Percentiles rank a stretch among this genome's conserved stretches.
Evolutionary conservation across 2,113 vertebrate genomes (phyloP).

Genomic region (Cebus imitator): DNA sequence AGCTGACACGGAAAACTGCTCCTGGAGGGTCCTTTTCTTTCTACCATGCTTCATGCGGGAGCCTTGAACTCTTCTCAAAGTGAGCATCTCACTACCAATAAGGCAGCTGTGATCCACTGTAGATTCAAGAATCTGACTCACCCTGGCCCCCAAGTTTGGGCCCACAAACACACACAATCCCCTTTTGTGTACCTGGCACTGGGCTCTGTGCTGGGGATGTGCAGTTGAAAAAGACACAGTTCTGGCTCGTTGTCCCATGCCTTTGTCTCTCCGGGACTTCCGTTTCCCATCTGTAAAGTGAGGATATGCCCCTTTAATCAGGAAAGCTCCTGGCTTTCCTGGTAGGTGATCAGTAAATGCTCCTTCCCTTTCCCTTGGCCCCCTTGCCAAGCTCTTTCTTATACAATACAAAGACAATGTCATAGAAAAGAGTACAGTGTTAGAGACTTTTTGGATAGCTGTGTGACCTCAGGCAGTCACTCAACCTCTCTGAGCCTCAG

Average conservation of each 20-base stretch:
- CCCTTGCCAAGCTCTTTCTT: background rate
- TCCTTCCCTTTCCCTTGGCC: background rate
- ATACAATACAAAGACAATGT: too few relatives aligned
- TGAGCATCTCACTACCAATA: background rate
- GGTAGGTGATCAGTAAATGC: background rate
- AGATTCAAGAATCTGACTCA: background rate
- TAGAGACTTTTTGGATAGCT: background rate
- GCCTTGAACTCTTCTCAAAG: background rate
- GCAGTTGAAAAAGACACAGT: background rate
- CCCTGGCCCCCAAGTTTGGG: background rate
- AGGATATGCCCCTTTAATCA: background rate
- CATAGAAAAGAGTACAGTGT: background rate
- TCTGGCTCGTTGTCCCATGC: background rate
- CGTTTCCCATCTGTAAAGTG: background rate
- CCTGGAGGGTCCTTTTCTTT: background rate
- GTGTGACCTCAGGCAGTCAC: background rate
- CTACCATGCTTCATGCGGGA: background rate
- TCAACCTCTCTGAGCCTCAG: background rate
- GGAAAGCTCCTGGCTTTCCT: background rate
- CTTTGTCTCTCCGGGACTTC: background rate
- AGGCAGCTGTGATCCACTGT: background rate
- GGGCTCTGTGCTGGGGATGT: background rate
- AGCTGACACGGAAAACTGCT: background rate
- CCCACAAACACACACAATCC: too few relatives aligned
- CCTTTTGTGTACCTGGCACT: accelerated